Evolutionary conservation across 2,797 vertebrate species (phyloP), one percentile per base, ranked within the genome.

Genomic region (Psittacula echo): DNA sequence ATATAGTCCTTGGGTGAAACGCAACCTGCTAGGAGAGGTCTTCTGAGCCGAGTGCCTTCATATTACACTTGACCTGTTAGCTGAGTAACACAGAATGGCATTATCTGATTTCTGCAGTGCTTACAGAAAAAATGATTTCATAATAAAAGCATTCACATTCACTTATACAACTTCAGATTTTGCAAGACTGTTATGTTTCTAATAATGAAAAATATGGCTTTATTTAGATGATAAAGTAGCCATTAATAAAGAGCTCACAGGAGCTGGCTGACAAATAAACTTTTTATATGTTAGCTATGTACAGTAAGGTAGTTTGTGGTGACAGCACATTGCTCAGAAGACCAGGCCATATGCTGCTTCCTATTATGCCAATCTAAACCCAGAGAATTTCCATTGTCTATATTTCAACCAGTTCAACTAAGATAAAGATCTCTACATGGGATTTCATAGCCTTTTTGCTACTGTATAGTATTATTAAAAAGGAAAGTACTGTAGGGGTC

Each of bases 321-420:
- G 84, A 92, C 95, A 97, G 92, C 90, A 92, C 83, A 95, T 94
- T 93, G 92, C 84, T 94, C 86, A 95, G 90, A 89, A 74, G 30
- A 85, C 78, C 84, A 82, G 77, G 67, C 79, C 74, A 65, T 90
- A 87, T 77, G 74, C 93, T 92, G 88, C 88, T 96, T 95, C 87
- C 89, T 82, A 85, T 92, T 94, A 95, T 39, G 85, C 92, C 81
- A 65, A 0, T 58, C 84, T 90, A 89, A 92, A 76, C 44, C 51
- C 56, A 80, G 78, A 95, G 78, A 61, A 85, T 92, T 90, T 93
- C 86, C 75, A 83, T n/a, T 95, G 90, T 89, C 86, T 92, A 56
- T 94, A 89, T 85, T 95, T 94, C 90, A 95, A 72, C 78, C 39
- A 68, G 64, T 92, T 89, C 92, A 95, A 87, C 89, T 77, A 93